Base-by-base conservation (phyloP, 2,888 invertebrate genomes). In the Leucophenga montana region DNA sequence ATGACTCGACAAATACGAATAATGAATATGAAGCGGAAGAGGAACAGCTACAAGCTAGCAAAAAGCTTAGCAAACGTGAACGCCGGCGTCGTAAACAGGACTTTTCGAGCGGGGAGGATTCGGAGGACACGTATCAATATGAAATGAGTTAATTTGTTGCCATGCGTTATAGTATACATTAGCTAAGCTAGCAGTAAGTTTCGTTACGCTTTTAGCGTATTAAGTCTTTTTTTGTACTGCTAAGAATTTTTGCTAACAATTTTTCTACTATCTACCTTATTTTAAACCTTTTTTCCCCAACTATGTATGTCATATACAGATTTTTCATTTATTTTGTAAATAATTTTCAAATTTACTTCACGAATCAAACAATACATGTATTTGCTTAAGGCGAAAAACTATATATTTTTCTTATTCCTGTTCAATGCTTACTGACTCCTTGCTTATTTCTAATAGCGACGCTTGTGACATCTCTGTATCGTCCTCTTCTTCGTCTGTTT, bases 401-500 rank as follows among this genome's bases (percentile, higher is more conserved):
- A 39, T 1, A 39, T 11, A 39, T 11, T 39, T 11, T 39, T n/a
- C n/a, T n/a, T 39, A 59, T 18, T 62, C 62, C 14, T 62, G 22
- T 3, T 78, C 78, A 6, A 70, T 77, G 46, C 79, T 70, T 8
- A 78, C 79, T 1, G 88, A 88, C 33, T 88, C 88, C 67, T 88
- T 88, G 77, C 88, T 88, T 14, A 85, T 87, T 22, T 88, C 88
- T 16, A 88, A 65, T 44, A 87, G 81, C 9, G 87, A 86, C 64
- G 86, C 85, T 68, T 88, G 85, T 2, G 88, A 87, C 80, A 87
- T 91, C 78, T 89, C 92, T 48, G 94, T 94, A 68, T 95, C 94
- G 68, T 96, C 97, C 74, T 97, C 97, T 69, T 95, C 95, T 27
- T 96, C 97, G 85, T 97, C 97, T 0, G 94, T 94, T 90, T 97